Evolutionary conservation across 35 echinoderm and acorn worm species (phyloP).

Genomic region (Holothuria glaberrima): DNA sequence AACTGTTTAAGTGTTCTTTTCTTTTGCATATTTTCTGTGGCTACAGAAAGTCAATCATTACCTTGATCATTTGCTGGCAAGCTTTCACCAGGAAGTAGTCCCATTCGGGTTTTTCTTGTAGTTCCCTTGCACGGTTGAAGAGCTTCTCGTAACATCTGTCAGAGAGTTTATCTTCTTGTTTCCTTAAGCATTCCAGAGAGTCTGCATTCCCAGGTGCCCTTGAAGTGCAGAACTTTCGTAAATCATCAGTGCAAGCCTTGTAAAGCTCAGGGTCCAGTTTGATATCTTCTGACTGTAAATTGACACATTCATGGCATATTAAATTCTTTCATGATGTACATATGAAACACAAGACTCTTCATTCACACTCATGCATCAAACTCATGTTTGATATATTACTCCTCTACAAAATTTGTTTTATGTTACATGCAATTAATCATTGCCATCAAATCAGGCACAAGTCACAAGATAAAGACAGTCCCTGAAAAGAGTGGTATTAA

Average conservation of each 20-base stretch:
- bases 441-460: too few species aligned
- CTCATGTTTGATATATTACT: too few species aligned
- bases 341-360: too few species aligned
- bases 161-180: constrained; percentile 61
- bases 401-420: too few species aligned
- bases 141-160: constrained; percentile 70
- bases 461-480: too few species aligned
- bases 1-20: too few species aligned
- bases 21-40: too few species aligned
- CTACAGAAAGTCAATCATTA: neutral
- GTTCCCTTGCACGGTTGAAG: constrained; percentile 84
- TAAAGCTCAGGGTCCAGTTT: constrained; percentile 78
- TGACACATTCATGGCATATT: neutral
- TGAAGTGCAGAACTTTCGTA: constrained; percentile 14
- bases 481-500: too few species aligned
- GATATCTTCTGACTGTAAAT: constrained; percentile 79
- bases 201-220: constrained; percentile 60
- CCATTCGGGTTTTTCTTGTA: constrained; percentile 68
- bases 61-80: constrained; percentile 90
- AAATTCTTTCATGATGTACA: neutral
- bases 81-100: constrained; percentile 88
- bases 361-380: too few species aligned
- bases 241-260: constrained; percentile 57
- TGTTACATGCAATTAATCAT: too few species aligned
- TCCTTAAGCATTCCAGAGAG: constrained; percentile 76